Percentiles rank a stretch among this genome's conserved stretches.
Evolutionary conservation across 2,888 invertebrate genomes (phyloP).

Genomic region (Bugula neritina): DNA sequence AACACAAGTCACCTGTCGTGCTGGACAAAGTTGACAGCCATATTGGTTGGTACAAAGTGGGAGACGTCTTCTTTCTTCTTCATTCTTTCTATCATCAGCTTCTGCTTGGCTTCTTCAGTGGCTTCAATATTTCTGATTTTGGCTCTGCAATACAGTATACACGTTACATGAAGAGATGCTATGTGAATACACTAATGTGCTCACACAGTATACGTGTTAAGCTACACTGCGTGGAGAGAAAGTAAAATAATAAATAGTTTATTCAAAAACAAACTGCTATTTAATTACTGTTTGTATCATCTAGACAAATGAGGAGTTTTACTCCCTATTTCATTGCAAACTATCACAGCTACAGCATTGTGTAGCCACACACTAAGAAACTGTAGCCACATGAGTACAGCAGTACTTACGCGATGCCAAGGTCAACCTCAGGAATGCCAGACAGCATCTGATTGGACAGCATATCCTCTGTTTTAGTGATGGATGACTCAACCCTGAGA

Average conservation of each 20-base stretch:
- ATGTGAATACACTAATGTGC: too few relatives aligned
- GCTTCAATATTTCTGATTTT: constrained; percentile 98
- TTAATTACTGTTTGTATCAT: too few relatives aligned
- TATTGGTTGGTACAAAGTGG: constrained; percentile 92
- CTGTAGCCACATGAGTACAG: background rate
- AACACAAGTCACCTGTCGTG: constrained; percentile 73
- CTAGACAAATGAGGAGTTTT: too few relatives aligned
- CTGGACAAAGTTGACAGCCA: constrained; percentile 96
- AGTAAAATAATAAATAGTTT: too few relatives aligned
- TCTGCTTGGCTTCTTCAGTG: constrained; percentile 95
- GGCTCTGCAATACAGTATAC: constrained; percentile 58
- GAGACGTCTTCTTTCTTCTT: constrained; percentile 82
- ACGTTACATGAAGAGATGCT: too few relatives aligned
- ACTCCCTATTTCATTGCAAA: too few relatives aligned
- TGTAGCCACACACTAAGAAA: too few relatives aligned
- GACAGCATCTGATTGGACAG: constrained; percentile 99
- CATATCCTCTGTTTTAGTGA: constrained; percentile 89
- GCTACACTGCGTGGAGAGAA: too few relatives aligned
- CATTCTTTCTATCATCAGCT: constrained; percentile 79
- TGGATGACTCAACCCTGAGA: constrained; percentile 69
- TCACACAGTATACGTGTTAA: constrained; percentile 1
- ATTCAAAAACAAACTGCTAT: too few relatives aligned
- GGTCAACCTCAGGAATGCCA: constrained; percentile 97
- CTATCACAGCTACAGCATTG: too few relatives aligned
- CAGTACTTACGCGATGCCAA: constrained; percentile 79